Percentiles rank a stretch among this genome's conserved stretches.
These are phyloP conservation scores for Pseudochaenichthys georgianus DNA, from an alignment of 2,797 vertebrate genomes.

Conservation along the genomic window DNA sequence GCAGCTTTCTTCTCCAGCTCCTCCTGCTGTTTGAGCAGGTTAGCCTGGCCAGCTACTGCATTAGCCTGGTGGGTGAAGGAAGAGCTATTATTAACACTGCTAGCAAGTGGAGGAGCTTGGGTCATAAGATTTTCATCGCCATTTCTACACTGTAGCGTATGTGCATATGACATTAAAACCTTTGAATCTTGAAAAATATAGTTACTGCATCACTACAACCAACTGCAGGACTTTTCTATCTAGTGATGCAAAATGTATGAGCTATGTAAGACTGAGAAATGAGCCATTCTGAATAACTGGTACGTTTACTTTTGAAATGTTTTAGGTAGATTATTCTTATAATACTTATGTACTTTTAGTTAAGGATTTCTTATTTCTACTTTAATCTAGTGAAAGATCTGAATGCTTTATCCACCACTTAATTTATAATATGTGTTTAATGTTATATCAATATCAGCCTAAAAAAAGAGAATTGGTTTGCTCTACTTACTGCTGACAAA, in stretches of 20 bases:
- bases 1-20: conserved; percentile 96
- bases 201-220: not conserved
- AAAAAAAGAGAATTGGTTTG: too few species aligned
- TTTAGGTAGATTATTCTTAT: not conserved
- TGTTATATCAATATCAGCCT: too few species aligned
- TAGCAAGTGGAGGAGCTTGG: not conserved
- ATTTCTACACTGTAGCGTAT: too few species aligned
- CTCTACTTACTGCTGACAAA: too few species aligned
- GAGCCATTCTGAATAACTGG: not conserved
- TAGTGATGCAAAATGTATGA: not conserved
- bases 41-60: conserved; percentile 89
- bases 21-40: conserved; percentile 93
- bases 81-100: not conserved
- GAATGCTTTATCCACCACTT: not conserved
- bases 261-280: not conserved
- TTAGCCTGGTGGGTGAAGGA: conserved; percentile 76
- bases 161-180: too few species aligned
- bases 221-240: not conserved
- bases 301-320: not conserved
- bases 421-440: too few species aligned
- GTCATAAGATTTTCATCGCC: too few species aligned
- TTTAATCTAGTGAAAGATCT: not conserved
- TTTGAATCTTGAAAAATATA: too few species aligned
- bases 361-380: not conserved
- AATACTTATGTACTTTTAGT: not conserved